Evolutionary conservation across 1,140 invertebrate species (phyloP).

Genomic region (Trichoplusia ni): DNA sequence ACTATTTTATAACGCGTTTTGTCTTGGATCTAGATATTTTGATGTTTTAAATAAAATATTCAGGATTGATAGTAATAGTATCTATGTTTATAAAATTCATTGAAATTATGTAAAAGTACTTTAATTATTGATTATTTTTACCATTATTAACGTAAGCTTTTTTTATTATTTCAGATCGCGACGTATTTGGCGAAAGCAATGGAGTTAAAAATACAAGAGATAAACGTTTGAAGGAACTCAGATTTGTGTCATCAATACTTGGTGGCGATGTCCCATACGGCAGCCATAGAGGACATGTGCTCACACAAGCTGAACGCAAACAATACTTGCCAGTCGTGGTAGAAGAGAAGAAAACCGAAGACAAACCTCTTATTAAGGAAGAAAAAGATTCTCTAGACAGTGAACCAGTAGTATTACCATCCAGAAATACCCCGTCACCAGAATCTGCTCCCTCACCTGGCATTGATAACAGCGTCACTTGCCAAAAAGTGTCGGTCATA

Average conservation of each 20-base stretch:
- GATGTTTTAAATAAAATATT: not conserved
- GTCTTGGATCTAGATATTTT: too few species aligned
- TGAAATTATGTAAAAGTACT: not conserved
- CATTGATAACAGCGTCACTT: slow-evolving; percentile 81
- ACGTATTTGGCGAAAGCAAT: slow-evolving; percentile 74
- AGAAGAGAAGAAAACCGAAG: slow-evolving; percentile 74
- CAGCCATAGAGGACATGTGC: slow-evolving; percentile 85
- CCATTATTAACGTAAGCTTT: not conserved
- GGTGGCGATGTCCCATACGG: slow-evolving; percentile 89
- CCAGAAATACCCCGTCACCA: slow-evolving; percentile 77
- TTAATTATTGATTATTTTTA: not conserved
- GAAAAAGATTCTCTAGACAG: slow-evolving; percentile 71
- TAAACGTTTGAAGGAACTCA: slow-evolving; percentile 75
- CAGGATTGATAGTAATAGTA: not conserved
- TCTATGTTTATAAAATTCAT: not conserved
- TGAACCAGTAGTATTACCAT: slow-evolving; percentile 73
- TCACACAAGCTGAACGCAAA: slow-evolving; percentile 90
- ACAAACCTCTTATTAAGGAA: slow-evolving; percentile 72
- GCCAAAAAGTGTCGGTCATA: slow-evolving; percentile 88
- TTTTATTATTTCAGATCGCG: slow-evolving; percentile 72
- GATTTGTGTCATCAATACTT: slow-evolving; percentile 89
- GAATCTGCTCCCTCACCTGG: slow-evolving; percentile 71
- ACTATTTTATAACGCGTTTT: slow-evolving; percentile 34
- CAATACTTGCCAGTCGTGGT: slow-evolving; percentile 86
- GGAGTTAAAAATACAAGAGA: slow-evolving; percentile 53